phyloP scores from a whole-genome alignment of 1,140 invertebrate genomes.

The Philotrypesis tridentata region DNA sequence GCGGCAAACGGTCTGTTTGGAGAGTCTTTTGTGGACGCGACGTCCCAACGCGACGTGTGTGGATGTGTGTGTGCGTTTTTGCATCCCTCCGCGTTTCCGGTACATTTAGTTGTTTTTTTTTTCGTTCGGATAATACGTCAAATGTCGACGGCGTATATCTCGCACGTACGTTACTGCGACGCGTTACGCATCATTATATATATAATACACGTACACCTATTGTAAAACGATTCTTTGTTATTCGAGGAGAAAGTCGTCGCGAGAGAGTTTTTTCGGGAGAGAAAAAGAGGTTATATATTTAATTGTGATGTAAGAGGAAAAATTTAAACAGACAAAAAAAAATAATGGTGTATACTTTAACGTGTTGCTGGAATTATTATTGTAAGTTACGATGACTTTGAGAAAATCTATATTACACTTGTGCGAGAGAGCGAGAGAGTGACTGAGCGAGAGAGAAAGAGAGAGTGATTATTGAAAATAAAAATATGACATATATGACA shows the following conservation, averaged over 20 bases:
- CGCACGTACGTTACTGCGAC: too few relatives aligned
- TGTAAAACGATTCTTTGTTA: slow-evolving; percentile 47
- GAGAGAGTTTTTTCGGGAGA: not conserved
- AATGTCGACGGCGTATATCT: slow-evolving; percentile 29
- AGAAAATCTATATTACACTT: slow-evolving; percentile 39
- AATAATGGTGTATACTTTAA: slow-evolving; percentile 34
- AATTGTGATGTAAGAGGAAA: slow-evolving; percentile 43
- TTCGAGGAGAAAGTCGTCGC: slow-evolving; percentile 13
- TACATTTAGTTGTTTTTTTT: too few relatives aligned
- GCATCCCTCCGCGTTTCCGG: too few relatives aligned
- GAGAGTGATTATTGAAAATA: slow-evolving; percentile 35
- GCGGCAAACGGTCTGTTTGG: too few relatives aligned
- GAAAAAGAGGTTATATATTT: slow-evolving; percentile 41
- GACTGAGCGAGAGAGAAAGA: slow-evolving; percentile 3
- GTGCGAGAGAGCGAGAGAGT: slow-evolving; percentile 28
- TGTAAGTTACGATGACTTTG: slow-evolving; percentile 45
- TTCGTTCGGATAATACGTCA: too few relatives aligned
- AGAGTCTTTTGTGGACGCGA: too few relatives aligned
- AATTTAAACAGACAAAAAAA: slow-evolving; percentile 30
- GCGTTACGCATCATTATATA: too few relatives aligned
- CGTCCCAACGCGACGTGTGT: too few relatives aligned
- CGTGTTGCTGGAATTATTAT: slow-evolving; percentile 42
- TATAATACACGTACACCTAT: slow-evolving; percentile 13
- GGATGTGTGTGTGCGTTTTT: too few relatives aligned
- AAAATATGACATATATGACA: not conserved